phyloP scores from a whole-genome alignment of 2,113 vertebrate species.

The Malurus alboscapulatus region DNA sequence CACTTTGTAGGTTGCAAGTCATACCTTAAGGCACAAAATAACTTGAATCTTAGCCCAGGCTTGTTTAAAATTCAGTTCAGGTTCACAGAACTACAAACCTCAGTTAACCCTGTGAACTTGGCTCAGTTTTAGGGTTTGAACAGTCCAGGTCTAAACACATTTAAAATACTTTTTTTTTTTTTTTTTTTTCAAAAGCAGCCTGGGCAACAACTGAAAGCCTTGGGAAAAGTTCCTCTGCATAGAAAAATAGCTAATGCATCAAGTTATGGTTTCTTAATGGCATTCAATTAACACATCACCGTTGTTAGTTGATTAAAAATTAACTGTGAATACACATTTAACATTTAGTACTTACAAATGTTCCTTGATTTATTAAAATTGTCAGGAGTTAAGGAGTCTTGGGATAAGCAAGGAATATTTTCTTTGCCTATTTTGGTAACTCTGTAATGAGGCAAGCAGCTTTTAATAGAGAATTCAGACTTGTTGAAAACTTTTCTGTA shows the following conservation, averaged over 20 bases:
- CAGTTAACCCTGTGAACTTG: constrained; percentile 24
- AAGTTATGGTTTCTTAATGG: constrained; percentile 77
- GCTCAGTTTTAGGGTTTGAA: constrained; percentile 43
- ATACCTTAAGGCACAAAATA: constrained; percentile 10
- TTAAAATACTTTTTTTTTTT: constrained; percentile 21
- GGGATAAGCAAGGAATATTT: constrained; percentile 72
- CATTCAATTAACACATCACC: constrained; percentile 79
- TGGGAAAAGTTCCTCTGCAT: constrained; percentile 70
- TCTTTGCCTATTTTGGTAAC: constrained; percentile 59
- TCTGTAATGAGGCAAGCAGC: constrained; percentile 51
- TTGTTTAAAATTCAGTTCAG: constrained; percentile 40
- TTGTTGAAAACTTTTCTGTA: constrained; percentile 65
- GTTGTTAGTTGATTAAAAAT: constrained; percentile 83
- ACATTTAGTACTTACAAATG: constrained; percentile 77
- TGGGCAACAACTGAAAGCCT: constrained; percentile 66
- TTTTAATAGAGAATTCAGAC: constrained; percentile 66
- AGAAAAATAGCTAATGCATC: constrained; percentile 75
- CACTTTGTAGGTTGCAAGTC: not conserved
- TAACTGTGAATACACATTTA: constrained; percentile 79
- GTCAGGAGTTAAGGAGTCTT: constrained; percentile 71
- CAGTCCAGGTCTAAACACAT: constrained; percentile 1
- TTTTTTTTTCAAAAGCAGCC: constrained; percentile 47
- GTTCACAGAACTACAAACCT: not conserved
- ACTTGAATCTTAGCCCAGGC: constrained; percentile 3
- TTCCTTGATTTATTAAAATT: constrained; percentile 80